Percentiles rank a stretch among this genome's conserved stretches.
Evolutionary conservation across 1,140 invertebrate genomes (phyloP).

Genomic region (Drosophila sechellia): DNA sequence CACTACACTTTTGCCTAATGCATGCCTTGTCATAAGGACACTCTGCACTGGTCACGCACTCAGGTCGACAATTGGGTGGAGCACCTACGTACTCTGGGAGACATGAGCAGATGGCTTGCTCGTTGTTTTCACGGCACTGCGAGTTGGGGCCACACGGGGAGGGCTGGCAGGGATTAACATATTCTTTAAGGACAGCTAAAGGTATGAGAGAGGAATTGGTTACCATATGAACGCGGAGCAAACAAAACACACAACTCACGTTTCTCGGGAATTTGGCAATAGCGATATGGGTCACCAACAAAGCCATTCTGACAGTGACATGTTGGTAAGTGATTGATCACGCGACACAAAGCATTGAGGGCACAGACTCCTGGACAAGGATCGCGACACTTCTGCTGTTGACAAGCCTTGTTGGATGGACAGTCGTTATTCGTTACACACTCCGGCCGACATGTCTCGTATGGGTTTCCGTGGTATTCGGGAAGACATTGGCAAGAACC

Average conservation of each 20-base stretch:
- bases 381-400: slow-evolving; percentile 91
- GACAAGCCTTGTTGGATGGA: slow-evolving; percentile 88
- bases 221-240: slow-evolving; percentile 87
- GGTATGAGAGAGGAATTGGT: slow-evolving; percentile 45
- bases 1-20: slow-evolving; percentile 92
- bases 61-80: slow-evolving; percentile 90
- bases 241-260: slow-evolving; percentile 83
- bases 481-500: slow-evolving; percentile 90
- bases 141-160: slow-evolving; percentile 88
- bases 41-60: slow-evolving; percentile 91
- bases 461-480: slow-evolving; percentile 90
- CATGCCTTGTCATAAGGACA: slow-evolving; percentile 91
- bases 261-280: slow-evolving; percentile 84
- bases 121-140: slow-evolving; percentile 87
- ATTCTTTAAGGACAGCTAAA: slow-evolving; percentile 79
- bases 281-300: slow-evolving; percentile 89
- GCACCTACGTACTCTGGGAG: slow-evolving; percentile 89
- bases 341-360: slow-evolving; percentile 88
- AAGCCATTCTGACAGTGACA: slow-evolving; percentile 89
- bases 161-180: slow-evolving; percentile 87
- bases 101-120: slow-evolving; percentile 90
- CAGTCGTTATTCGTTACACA: slow-evolving; percentile 91
- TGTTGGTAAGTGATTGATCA: slow-evolving; percentile 89
- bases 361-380: slow-evolving; percentile 92
- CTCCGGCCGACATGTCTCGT: slow-evolving; percentile 89